Conservation (phyloP, 2,888 invertebrate genomes). For the Tricholauxania praeusta region DNA sequence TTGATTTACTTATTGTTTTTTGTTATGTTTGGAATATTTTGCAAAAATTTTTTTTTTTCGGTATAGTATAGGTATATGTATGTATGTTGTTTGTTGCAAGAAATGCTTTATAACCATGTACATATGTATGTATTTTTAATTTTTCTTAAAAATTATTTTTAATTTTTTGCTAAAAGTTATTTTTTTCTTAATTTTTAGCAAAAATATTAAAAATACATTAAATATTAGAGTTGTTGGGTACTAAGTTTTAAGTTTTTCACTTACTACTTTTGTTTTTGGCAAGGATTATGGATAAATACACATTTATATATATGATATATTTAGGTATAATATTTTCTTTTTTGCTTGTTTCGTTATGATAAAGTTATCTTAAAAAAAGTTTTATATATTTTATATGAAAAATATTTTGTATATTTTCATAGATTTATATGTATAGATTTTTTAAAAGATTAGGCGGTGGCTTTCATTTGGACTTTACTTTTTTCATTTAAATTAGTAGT, state of each 20-base stretch:
- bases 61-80: slow-evolving; percentile 28
- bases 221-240: slow-evolving; percentile 4
- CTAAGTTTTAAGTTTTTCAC: slow-evolving; percentile 30
- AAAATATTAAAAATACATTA: not conserved
- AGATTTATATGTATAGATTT: slow-evolving; percentile 42
- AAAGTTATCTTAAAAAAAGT: not conserved
- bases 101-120: slow-evolving; percentile 55
- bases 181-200: slow-evolving; percentile 18
- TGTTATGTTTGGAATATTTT: slow-evolving; percentile 6
- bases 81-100: slow-evolving; percentile 60
- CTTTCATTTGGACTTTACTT: slow-evolving; percentile 65
- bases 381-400: slow-evolving; percentile 19
- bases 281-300: slow-evolving; percentile 37
- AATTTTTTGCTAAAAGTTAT: too few relatives aligned
- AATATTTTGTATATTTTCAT: slow-evolving; percentile 37
- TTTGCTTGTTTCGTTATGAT: slow-evolving; percentile 29
- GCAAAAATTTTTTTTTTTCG: slow-evolving; percentile 4
- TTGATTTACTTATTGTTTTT: slow-evolving; percentile 15
- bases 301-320: slow-evolving; percentile 53
- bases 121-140: slow-evolving; percentile 26
- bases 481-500: slow-evolving; percentile 38
- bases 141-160: too few relatives aligned
- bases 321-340: slow-evolving; percentile 55
- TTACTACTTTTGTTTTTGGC: slow-evolving; percentile 10
- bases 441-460: slow-evolving; percentile 59